A percentile compares a stretch with the other conserved stretches of the same genome.
Evolutionary conservation across 2,888 invertebrate species (phyloP).

Genomic region (Drosophila aldrichi): DNA sequence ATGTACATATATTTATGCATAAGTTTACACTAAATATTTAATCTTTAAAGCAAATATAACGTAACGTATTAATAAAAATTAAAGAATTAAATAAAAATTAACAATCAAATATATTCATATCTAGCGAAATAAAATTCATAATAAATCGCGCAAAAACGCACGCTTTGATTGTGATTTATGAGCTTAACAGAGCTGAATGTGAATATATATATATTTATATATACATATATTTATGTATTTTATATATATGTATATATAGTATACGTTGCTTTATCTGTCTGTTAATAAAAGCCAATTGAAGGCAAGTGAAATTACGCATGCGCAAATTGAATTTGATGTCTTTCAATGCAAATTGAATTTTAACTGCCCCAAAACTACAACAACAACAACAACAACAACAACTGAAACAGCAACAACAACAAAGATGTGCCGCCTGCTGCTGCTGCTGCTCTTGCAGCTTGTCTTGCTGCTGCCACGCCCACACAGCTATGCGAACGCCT

Average conservation of each 20-base stretch:
- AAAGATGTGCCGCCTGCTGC: conserved; percentile 36
- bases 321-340: conserved; percentile 55
- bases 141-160: conserved; percentile 8
- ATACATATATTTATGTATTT: not conserved
- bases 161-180: conserved; percentile 73
- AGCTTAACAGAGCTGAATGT: conserved; percentile 31
- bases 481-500: conserved; percentile 50
- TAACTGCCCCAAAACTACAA: conserved; percentile 22
- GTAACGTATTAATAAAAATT: not conserved
- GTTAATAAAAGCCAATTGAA: conserved; percentile 49
- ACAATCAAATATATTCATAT: not conserved
- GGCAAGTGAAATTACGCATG: conserved; percentile 60
- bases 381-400: conserved; percentile 14
- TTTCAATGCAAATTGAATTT: conserved; percentile 47
- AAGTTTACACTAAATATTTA: not conserved
- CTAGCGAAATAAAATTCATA: not conserved
- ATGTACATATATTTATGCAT: no score
- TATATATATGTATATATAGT: not conserved
- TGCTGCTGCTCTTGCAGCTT: not conserved
- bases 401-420: conserved; percentile 8
- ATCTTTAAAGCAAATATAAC: not conserved
- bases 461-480: conserved; percentile 16
- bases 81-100: conserved; percentile 1
- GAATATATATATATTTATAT: conserved; percentile 3
- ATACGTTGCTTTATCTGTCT: conserved; percentile 12